phyloP scores from a whole-genome alignment of 1,140 invertebrate species.

The Lasioglossum albipes region DNA sequence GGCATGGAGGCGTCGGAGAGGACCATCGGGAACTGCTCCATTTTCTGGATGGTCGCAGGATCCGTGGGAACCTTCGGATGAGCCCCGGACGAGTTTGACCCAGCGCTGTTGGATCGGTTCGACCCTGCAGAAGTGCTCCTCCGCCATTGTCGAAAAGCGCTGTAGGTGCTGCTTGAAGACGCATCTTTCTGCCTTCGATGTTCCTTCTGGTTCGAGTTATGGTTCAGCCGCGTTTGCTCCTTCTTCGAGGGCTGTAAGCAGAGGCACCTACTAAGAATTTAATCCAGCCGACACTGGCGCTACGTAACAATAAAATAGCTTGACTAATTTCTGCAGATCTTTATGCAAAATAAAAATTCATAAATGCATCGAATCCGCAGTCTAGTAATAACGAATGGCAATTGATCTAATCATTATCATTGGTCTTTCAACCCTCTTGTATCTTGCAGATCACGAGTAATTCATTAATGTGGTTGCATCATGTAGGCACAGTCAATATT shows the following conservation, averaged over 20 bases:
- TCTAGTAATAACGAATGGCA: too few relatives aligned
- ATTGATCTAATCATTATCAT: too few relatives aligned
- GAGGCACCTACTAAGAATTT: slow-evolving; percentile 67
- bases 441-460: too few relatives aligned
- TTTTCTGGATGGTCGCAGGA: slow-evolving; percentile 56
- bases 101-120: slow-evolving; percentile 48
- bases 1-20: slow-evolving; percentile 71
- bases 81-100: slow-evolving; percentile 46
- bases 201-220: slow-evolving; percentile 44
- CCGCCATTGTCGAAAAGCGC: slow-evolving; percentile 72
- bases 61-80: slow-evolving; percentile 53
- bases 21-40: slow-evolving; percentile 72
- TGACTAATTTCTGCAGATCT: too few relatives aligned
- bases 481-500: too few relatives aligned
- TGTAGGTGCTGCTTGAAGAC: slow-evolving; percentile 58
- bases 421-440: too few relatives aligned
- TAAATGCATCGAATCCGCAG: too few relatives aligned
- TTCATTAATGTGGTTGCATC: too few relatives aligned
- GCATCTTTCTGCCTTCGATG: slow-evolving; percentile 64
- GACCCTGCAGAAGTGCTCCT: slow-evolving; percentile 63
- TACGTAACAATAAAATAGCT: too few relatives aligned
- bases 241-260: slow-evolving; percentile 69
- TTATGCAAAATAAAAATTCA: too few relatives aligned
- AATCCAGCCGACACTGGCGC: slow-evolving; percentile 37
- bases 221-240: slow-evolving; percentile 53